Base-by-base conservation (phyloP, 2,888 invertebrate species). In the Rambutsinella grinnellia region DNA sequence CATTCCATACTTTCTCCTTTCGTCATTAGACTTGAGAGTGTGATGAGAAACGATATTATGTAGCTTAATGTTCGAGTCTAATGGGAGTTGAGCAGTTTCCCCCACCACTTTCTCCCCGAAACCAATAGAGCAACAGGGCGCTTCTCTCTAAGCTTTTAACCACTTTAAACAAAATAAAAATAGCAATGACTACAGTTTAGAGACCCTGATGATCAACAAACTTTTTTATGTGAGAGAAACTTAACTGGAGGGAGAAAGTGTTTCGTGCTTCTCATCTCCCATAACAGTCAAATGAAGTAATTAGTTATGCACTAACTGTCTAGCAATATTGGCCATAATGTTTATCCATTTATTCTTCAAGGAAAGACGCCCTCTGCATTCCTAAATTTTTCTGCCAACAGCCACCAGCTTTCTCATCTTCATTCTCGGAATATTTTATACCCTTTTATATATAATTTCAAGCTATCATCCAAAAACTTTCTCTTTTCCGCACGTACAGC, bases 301-400 rank as follows among this genome's bases (percentile, higher is more conserved):
- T 83, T 81, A 81, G 78, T 71, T 77, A 82, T 83, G 81, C 83
- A 76, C 76, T 78, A 78, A 81, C 71, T 72, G 81, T 79, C 72
- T 74, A 67, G 71, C 70, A 68, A 67, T 75, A 56, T n/a, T n/a
- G 67, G 62, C 67, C 77, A 75, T 67, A 74, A 75, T 62, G 76
- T 78, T 79, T 78, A 78, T 82, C 81, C 78, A 81, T 82, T 81
- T 81, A 83, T 83, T 83, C 80, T 82, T 83, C 79, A 79, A 83
- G 79, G 79, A 69, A 49, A 75, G 60, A 81, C 79, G 80, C 80
- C 74, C 76, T 80, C 79, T 81, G 81, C 81, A 83, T 83, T 77
- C 68, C 65, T 70, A 83, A 81, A 60, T 67, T n/a, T n/a, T n/a
- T n/a, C n/a, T n/a, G n/a, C n/a, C n/a, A n/a, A n/a, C n/a, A n/a